phyloP scores from a whole-genome alignment of 1,140 invertebrate species.

The Ips typographus region DNA sequence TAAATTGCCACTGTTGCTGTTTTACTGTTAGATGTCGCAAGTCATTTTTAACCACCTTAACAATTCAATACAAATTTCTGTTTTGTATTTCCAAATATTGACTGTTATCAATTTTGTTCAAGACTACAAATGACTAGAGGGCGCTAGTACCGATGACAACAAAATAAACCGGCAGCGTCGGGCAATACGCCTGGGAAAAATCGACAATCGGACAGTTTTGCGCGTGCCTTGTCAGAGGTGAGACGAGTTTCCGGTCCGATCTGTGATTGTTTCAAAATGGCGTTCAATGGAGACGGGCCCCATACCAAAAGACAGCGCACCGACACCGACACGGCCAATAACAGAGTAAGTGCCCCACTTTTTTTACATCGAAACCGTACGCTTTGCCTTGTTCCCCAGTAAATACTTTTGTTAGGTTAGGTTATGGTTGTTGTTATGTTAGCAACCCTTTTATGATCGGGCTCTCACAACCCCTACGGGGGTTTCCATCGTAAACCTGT shows the following conservation, averaged over 20 bases:
- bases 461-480: too few relatives aligned
- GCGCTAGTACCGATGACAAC: too few relatives aligned
- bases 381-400: not conserved
- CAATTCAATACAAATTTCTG: too few relatives aligned
- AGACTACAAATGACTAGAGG: too few relatives aligned
- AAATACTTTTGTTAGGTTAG: slow-evolving; percentile 25
- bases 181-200: slow-evolving; percentile 15
- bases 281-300: slow-evolving; percentile 58
- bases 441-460: not conserved
- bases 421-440: not conserved
- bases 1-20: too few relatives aligned
- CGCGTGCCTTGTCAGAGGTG: slow-evolving; percentile 43
- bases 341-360: slow-evolving; percentile 51
- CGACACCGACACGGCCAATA: slow-evolving; percentile 52
- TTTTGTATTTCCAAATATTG: too few relatives aligned
- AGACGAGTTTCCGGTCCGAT: slow-evolving; percentile 41
- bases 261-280: slow-evolving; percentile 53
- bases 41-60: too few relatives aligned
- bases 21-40: too few relatives aligned
- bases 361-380: not conserved
- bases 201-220: slow-evolving; percentile 39
- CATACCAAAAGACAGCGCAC: slow-evolving; percentile 55
- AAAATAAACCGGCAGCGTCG: not conserved
- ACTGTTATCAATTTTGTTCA: too few relatives aligned
- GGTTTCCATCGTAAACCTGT: too few relatives aligned